Base-by-base conservation (phyloP, 1,140 invertebrate species). In the Ceratina japonica region DNA sequence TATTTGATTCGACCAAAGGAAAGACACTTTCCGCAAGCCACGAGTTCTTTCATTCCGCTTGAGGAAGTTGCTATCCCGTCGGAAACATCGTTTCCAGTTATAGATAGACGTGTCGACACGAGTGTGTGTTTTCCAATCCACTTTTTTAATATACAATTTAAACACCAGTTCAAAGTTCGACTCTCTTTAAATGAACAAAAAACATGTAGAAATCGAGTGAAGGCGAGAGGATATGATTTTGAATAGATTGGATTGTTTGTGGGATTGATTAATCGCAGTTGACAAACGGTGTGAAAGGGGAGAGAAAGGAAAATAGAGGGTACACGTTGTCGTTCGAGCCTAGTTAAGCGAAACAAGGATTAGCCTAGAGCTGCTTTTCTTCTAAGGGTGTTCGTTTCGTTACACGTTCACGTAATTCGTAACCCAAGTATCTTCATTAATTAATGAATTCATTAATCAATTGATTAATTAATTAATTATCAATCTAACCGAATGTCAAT, bases 321-420 rank as follows among this genome's bases (percentile, higher is more conserved):
- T 56, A 44, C 22, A 58, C 31, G 56, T 80, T 49, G 56, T 84
- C 80, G 65, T 82, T 79, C 22, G n/a, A 83, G 49, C 59, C 62
- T 84, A 84, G 81, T 75, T 61, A 69, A 80, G 37, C 16, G 71
- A 65, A 65, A 56, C 18, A 20, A 27, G 37, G 15, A 37, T 8
- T 54, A 22, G 44, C 52, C 15, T 22, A 70, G n/a, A n/a, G 52
- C 58, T 69, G 24, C 66, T 61, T 81, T 51, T 73, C 24, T 73
- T 70, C 0, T 16, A 61, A 37, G 15, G n/a, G 15, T 20, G 13
- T 72, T 72, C 24, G 24, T 63, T 83, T 73, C 58, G 80, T 56
- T 27, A 5, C 13, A 63, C 31, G 1, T 65, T 64, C 18, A n/a
- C 12, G 13, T 62, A 37, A 24, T 13, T 66, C 12, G 8, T 18